Evolutionary conservation across 2,888 invertebrate species (phyloP).

Genomic region (Beris morrisii): DNA sequence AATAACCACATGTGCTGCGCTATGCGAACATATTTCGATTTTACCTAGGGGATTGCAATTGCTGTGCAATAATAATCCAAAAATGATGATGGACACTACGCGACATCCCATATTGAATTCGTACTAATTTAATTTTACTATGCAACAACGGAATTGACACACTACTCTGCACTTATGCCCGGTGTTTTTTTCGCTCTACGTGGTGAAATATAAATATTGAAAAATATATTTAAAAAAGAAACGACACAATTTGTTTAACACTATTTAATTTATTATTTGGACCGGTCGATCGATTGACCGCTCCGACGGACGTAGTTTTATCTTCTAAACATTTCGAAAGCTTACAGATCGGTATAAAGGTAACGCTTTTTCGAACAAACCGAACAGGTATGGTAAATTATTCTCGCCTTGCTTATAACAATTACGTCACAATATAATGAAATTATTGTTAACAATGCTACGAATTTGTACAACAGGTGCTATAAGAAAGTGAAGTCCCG

Average conservation of each 20-base stretch:
- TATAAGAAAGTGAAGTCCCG: no score
- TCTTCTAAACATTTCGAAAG: constrained; percentile 2
- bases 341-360: no score
- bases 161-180: no score
- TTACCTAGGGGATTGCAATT: constrained; percentile 25
- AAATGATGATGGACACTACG: constrained; percentile 15
- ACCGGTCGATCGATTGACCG: constrained; percentile 9
- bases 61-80: constrained; percentile 25
- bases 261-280: no score
- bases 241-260: no score
- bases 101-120: constrained; percentile 18
- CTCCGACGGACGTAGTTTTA: constrained; percentile 1
- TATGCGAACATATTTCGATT: not conserved
- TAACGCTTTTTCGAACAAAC: no score
- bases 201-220: no score
- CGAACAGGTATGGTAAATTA: no score
- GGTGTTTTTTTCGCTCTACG: no score
- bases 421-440: not conserved
- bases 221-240: no score
- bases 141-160: no score
- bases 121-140: constrained; percentile 16
- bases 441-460: not conserved
- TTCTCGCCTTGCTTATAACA: not conserved
- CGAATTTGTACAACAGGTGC: no score
- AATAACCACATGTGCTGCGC: not conserved